These are phyloP conservation scores for Danio rerio DNA, from an alignment of 2,113 vertebrate genomes.

Conservation along the genomic window GRCz12tu NC_133181.1:56058001-56058500, in stretches of 20 bases:
- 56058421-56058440: background rate
- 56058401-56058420: background rate
- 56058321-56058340: background rate
- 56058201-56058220: background rate
- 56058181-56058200: no score
- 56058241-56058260: constrained; percentile 91
- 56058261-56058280: constrained; percentile 93
- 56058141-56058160: background rate
- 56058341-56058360: background rate
- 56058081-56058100: constrained; percentile 98
- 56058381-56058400: background rate
- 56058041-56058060: constrained; percentile 99
- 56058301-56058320: background rate
- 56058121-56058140: constrained; percentile 93
- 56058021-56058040: constrained; percentile 97
- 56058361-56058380: background rate
- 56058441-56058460: background rate
- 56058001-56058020: background rate
- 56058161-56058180: no score
- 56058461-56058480: background rate
- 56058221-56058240: background rate
- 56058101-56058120: constrained; percentile 98
- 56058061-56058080: constrained; percentile 95
- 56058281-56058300: constrained; percentile 75
- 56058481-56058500: background rate